Evolutionary conservation across 2,888 invertebrate species (phyloP).

Genomic region (Tricholauxania praeusta): DNA sequence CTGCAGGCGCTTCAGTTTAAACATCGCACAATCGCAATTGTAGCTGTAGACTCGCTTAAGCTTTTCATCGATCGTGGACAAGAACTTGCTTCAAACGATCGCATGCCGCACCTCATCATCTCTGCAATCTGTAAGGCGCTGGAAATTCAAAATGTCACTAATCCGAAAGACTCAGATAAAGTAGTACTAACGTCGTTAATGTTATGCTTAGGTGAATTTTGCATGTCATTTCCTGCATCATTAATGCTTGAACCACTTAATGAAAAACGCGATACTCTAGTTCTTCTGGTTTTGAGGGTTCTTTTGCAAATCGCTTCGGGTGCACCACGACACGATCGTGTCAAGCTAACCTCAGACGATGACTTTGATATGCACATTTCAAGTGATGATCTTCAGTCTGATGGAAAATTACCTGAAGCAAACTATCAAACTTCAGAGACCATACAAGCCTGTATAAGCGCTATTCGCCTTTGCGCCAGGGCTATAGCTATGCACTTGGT

Average conservation of each 20-base stretch:
- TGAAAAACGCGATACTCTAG: slow-evolving; percentile 67
- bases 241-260: slow-evolving; percentile 70
- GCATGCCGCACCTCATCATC: slow-evolving; percentile 63
- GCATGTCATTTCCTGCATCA: slow-evolving; percentile 83
- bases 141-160: slow-evolving; percentile 65
- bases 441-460: slow-evolving; percentile 70
- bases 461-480: slow-evolving; percentile 73
- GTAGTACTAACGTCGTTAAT: slow-evolving; percentile 75
- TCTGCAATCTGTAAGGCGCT: slow-evolving; percentile 65
- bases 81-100: slow-evolving; percentile 62
- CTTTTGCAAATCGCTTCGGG: slow-evolving; percentile 65
- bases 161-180: slow-evolving; percentile 66
- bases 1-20: slow-evolving; percentile 67
- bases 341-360: slow-evolving; percentile 65
- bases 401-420: slow-evolving; percentile 61
- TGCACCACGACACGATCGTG: slow-evolving; percentile 60
- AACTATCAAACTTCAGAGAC: slow-evolving; percentile 66
- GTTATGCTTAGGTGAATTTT: slow-evolving; percentile 93
- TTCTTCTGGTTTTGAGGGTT: slow-evolving; percentile 82
- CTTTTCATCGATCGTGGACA: slow-evolving; percentile 64
- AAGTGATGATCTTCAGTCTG: slow-evolving; percentile 62
- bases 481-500: slow-evolving; percentile 84
- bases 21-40: slow-evolving; percentile 65
- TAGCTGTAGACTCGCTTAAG: slow-evolving; percentile 65
- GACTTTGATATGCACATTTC: slow-evolving; percentile 67